Evolutionary conservation across 2,888 invertebrate species (phyloP).

Genomic region (Andrena dorsata): DNA sequence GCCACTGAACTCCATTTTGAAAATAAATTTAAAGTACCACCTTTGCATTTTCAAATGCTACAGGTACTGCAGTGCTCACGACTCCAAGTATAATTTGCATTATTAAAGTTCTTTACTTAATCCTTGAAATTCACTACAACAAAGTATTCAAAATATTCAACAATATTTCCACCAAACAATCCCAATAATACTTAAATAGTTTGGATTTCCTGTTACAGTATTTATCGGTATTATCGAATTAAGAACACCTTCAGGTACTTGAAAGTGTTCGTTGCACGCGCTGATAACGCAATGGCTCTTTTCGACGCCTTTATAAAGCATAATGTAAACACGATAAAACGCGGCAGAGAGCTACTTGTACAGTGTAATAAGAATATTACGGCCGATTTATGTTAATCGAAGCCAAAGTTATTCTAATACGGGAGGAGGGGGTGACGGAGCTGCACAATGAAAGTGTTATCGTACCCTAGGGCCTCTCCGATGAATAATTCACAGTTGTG

Average conservation of each 20-base stretch:
- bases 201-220: background rate
- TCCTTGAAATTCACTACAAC: background rate
- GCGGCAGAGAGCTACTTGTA: slow-evolving; percentile 36
- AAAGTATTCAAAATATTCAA: too few species aligned
- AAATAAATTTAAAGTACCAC: background rate
- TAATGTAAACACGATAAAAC: slow-evolving; percentile 37
- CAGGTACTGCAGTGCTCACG: background rate
- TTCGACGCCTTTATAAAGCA: slow-evolving; percentile 11
- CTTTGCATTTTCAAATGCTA: background rate
- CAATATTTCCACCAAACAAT: too few species aligned
- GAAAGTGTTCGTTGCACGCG: background rate
- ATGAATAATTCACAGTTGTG: slow-evolving; percentile 65
- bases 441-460: slow-evolving; percentile 50
- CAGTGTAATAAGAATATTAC: slow-evolving; percentile 50
- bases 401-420: slow-evolving; percentile 40
- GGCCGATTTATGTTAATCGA: slow-evolving; percentile 52
- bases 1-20: background rate
- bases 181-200: background rate
- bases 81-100: background rate
- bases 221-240: background rate
- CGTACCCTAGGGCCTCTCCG: slow-evolving; percentile 28
- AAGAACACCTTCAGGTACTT: background rate
- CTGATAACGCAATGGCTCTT: slow-evolving; percentile 19
- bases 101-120: background rate
- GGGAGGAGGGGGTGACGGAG: background rate